Base-by-base conservation (phyloP, 2,888 invertebrate species). In the Emmelina monodactyla region DNA sequence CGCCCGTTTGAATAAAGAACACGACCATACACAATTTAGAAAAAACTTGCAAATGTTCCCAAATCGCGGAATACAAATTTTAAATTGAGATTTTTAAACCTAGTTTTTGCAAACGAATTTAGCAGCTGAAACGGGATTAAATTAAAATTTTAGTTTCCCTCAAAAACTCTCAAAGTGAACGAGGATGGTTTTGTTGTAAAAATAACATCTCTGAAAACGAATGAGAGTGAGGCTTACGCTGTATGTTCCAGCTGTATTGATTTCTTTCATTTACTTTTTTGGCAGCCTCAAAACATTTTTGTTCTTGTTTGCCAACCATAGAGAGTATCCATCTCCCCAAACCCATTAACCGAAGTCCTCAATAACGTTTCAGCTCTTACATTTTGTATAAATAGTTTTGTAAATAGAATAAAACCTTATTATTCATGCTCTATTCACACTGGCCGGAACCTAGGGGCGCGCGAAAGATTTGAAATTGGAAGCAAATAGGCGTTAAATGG, bases 401-500 rank as follows among this genome's bases (percentile, higher is more conserved):
- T 25, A 25, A 25, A 25, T 46, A 49, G 69, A 65, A 75, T 69
- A 75, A 72, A 71, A 72, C 63, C 55, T 61, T 57, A 70, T 75
- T 76, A 73, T 75, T 62, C 62, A 65, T 63, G 61, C 60, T 55
- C 61, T 54, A 57, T 64, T 76, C 71, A 63, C 58, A 58, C 61
- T 70, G 75, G 59, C 70, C 70, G 70, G 69, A 69, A 67, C 64
- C 63, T 64, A 62, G 68, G 64, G 76, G 75, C 68, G 71, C 71
- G 76, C 79, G 71, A 58, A 59, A 75, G 69, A 79, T 82, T 83
- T 80, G 82, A 78, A 72, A 76, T 79, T 80, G 82, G 79, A 82
- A 72, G 75, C 84, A 84, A 83, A 85, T 84, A 83, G 83, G 84
- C 84, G 83, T 83, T 83, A 84, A 85, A 84, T 84, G 82, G 83